phyloP scores from a whole-genome alignment of 2,888 invertebrate species.

The Uropetala carovei region DNA sequence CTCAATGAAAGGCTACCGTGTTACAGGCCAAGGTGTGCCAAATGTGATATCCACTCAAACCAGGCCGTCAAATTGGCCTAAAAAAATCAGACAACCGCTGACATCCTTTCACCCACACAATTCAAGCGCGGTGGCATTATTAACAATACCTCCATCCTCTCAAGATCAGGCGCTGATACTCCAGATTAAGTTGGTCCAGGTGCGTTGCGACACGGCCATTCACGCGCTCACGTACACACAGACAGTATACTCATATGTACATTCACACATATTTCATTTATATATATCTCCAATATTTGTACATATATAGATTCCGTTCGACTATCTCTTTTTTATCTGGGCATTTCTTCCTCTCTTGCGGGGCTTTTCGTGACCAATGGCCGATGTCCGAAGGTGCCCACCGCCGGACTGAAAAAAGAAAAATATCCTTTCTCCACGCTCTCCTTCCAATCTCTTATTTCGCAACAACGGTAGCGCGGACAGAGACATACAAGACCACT shows the following conservation, averaged over 20 bases:
- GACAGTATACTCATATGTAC: neutral
- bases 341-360: constrained; percentile 11
- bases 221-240: neutral
- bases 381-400: constrained; percentile 21
- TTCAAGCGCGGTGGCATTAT: neutral
- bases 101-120: constrained; percentile 39
- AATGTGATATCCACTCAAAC: neutral
- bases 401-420: neutral
- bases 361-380: constrained; percentile 43
- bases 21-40: neutral
- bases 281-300: too few relatives aligned
- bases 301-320: neutral
- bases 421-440: neutral
- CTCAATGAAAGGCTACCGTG: neutral
- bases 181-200: constrained; percentile 37
- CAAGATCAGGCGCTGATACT: neutral
- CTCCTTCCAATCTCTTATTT: constrained; percentile 52
- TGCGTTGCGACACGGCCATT: constrained; percentile 20
- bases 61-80: constrained; percentile 12
- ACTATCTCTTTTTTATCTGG: neutral
- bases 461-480: constrained; percentile 34
- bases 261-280: too few relatives aligned
- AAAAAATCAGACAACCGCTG: neutral
- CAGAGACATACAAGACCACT: neutral
- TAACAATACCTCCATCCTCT: neutral